Evolutionary conservation across 2,113 vertebrate species (phyloP).

Genomic region (Agapornis roseicollis): DNA sequence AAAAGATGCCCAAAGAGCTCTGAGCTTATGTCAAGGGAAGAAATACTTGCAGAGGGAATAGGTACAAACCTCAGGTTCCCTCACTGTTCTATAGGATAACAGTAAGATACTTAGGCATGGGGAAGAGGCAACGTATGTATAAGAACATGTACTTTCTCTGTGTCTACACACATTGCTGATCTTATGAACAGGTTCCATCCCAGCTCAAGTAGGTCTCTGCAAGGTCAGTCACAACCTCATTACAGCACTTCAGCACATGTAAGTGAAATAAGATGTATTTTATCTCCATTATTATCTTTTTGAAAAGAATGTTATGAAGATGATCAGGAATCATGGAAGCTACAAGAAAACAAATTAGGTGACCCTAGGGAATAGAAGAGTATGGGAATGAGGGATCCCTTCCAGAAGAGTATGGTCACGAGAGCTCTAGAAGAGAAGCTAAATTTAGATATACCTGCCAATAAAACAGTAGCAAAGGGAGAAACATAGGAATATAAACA

Average conservation of each 20-base stretch:
- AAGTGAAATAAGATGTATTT: background rate
- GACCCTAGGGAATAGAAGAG: background rate
- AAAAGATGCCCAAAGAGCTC: background rate
- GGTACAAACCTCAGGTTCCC: background rate
- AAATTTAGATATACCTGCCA: background rate
- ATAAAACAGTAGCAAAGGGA: background rate
- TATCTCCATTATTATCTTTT: background rate
- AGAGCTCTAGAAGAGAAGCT: background rate
- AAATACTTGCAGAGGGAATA: background rate
- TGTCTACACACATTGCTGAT: background rate
- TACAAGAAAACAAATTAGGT: background rate
- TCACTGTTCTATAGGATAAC: background rate
- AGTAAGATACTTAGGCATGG: background rate
- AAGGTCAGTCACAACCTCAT: background rate
- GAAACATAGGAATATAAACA: background rate
- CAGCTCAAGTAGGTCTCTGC: background rate
- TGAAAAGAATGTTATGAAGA: background rate
- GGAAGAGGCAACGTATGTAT: fast-evolving
- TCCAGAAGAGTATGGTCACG: background rate
- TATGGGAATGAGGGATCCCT: background rate
- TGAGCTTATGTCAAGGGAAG: background rate
- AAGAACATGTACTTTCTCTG: background rate
- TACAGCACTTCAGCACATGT: background rate
- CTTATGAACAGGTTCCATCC: background rate
- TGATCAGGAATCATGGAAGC: background rate